Base-by-base conservation (phyloP, 2,797 vertebrate genomes). In the Poecilia velifera region DNA sequence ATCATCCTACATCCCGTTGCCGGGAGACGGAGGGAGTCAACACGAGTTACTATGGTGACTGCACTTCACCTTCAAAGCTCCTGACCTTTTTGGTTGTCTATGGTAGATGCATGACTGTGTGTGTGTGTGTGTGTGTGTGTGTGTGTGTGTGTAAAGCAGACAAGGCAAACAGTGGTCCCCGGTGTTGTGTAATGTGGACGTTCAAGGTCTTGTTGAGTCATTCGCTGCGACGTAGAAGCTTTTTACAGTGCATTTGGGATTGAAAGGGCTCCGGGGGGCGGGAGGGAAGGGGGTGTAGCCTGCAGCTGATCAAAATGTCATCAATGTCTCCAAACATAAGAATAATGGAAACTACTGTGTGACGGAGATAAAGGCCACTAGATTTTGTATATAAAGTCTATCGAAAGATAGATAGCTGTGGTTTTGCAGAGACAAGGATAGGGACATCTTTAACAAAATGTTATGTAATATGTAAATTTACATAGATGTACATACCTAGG, bases 1-100 rank as follows among this genome's bases (percentile, higher is more conserved):
- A 95, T 96, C 95, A 96, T 91, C 90, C 91, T 66, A 91, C 90
- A 94, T 93, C 91, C 89, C 39, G 94, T 95, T 95, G 93, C 95
- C 91, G 90, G 89, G 95, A 90, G 93, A 96, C 94, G 5, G 85
- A 79, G 76, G 89, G 88, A 94, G 93, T 93, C 94, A 94, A 94
- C 92, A 93, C 81, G 83, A 72, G 95, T 96, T 95, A 93, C 95
- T 92, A 95, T 88, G 90, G 94, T 57, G 90, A 96, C 95, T 76
- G 86, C 81, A 84, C 91, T 94, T 95, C 94, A 96, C 94, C 94
- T 94, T 95, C 92, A 94, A 91, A 94, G 87, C 91, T 90, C 86
- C 85, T 91, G 89, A 92, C 92, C 93, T 95, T 94, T 91, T 81
- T 89, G 88, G 88, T 87, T 84, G 85, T 89, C 78, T 81, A 49